A percentile compares a stretch with the other conserved stretches of the same genome.
Evolutionary conservation across 2,797 vertebrate genomes (phyloP).

Genomic region (Capromys pilorides): DNA sequence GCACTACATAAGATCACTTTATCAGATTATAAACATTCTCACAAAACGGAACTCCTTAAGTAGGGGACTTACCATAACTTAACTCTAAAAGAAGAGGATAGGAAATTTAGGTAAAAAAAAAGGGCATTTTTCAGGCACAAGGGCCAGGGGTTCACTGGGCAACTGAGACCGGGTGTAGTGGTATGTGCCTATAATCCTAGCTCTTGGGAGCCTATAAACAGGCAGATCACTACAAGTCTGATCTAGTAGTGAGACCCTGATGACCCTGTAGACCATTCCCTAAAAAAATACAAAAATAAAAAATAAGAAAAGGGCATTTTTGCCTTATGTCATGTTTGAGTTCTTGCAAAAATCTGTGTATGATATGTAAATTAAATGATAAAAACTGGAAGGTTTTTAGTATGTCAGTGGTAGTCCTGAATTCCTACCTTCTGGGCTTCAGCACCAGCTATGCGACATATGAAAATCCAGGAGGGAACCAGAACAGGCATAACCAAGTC

Average conservation of each 20-base stretch:
- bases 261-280: too few species aligned
- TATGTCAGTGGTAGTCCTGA: neutral
- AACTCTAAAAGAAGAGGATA: neutral
- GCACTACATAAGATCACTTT: neutral
- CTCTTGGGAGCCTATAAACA: too few species aligned
- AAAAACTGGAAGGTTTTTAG: constrained; percentile 1
- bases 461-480: neutral
- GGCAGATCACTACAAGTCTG: too few species aligned
- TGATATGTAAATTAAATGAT: constrained; percentile 4
- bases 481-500: neutral
- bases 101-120: neutral
- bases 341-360: constrained; percentile 15
- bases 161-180: too few species aligned
- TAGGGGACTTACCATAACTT: neutral
- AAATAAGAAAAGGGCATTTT: neutral
- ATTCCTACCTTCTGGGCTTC: neutral
- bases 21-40: neutral
- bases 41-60: neutral
- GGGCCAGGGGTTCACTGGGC: too few species aligned
- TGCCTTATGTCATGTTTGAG: neutral
- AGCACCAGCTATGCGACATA: neutral
- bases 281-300: too few species aligned
- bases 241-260: too few species aligned
- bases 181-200: too few species aligned
- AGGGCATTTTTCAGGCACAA: too few species aligned